Conservation (phyloP, 2,888 invertebrate species). For the Yponomeuta evonymella region DNA sequence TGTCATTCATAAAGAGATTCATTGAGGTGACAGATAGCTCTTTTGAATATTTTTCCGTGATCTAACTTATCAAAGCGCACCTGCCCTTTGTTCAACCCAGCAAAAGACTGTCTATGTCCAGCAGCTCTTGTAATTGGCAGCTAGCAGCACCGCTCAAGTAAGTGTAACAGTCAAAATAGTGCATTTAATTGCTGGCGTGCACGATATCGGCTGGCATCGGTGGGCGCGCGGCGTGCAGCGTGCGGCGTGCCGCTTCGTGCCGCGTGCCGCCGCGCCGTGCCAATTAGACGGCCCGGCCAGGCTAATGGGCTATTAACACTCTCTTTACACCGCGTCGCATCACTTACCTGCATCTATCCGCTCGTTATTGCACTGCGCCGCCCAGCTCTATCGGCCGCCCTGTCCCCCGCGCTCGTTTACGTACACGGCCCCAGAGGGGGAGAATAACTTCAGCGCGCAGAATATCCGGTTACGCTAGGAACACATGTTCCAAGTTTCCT, state of each 20-base stretch:
- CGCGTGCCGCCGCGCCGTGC: constrained; percentile 38
- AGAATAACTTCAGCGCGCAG: neutral
- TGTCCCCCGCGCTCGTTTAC: constrained; percentile 1
- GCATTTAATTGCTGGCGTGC: constrained; percentile 41
- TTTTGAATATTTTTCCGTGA: too few species aligned
- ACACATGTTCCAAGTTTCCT: neutral
- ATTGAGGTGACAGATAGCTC: too few species aligned
- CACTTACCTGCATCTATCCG: constrained; percentile 50
- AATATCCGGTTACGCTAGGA: neutral
- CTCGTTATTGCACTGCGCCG: constrained; percentile 23
- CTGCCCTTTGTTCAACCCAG: too few species aligned
- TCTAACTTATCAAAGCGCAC: too few species aligned
- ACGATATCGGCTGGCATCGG: constrained; percentile 45
- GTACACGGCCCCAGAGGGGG: neutral
- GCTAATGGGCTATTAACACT: constrained; percentile 71
- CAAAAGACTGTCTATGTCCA: too few species aligned
- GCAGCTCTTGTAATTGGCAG: neutral
- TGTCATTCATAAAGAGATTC: too few species aligned
- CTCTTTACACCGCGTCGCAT: constrained; percentile 38
- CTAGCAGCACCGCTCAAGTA: neutral
- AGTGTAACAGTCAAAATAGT: constrained; percentile 10
- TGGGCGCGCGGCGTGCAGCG: constrained; percentile 30
- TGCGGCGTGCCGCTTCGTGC: constrained; percentile 36
- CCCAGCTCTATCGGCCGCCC: neutral
- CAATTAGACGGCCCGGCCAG: constrained; percentile 55